These are phyloP conservation scores for Gadus macrocephalus DNA, from an alignment of 2,113 vertebrate genomes.

Conservation along the genomic window DNA sequence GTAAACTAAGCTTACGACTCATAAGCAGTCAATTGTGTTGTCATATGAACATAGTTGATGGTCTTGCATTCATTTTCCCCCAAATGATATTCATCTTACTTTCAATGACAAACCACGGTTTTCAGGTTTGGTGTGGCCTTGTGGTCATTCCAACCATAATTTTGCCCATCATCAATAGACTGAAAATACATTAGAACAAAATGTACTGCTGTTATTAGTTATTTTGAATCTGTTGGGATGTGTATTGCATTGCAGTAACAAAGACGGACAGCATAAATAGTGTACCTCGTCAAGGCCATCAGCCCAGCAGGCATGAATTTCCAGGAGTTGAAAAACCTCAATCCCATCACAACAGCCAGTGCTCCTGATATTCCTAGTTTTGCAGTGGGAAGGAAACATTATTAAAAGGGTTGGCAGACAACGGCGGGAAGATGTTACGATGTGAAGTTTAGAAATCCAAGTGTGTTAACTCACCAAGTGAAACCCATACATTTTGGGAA, in stretches of 20 bases:
- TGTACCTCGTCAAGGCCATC: slow-evolving; percentile 79
- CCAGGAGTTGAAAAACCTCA: slow-evolving; percentile 83
- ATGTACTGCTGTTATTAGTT: not conserved
- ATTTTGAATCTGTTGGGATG: not conserved
- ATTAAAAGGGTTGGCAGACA: too few species aligned
- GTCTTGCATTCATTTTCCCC: too few species aligned
- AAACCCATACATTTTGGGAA: slow-evolving; percentile 82
- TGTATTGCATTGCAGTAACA: not conserved
- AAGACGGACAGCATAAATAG: not conserved
- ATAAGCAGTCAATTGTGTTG: too few species aligned
- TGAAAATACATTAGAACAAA: slow-evolving; percentile 58
- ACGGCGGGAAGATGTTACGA: too few species aligned
- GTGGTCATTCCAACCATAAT: slow-evolving; percentile 67
- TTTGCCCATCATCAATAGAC: slow-evolving; percentile 80
- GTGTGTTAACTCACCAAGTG: slow-evolving; percentile 73
- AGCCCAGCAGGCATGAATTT: slow-evolving; percentile 93
- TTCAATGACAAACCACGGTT: not conserved
- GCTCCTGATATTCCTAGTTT: slow-evolving; percentile 80
- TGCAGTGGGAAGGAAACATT: slow-evolving; percentile 25
- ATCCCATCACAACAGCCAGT: slow-evolving; percentile 82
- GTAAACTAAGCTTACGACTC: too few species aligned
- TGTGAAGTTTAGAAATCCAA: too few species aligned
- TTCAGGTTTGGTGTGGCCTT: slow-evolving; percentile 42
- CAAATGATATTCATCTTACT: not conserved
- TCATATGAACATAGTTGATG: too few species aligned